These are phyloP conservation scores for Ecliptopera silaceata DNA, from an alignment of 2,888 invertebrate species.

Conservation along the genomic window DNA sequence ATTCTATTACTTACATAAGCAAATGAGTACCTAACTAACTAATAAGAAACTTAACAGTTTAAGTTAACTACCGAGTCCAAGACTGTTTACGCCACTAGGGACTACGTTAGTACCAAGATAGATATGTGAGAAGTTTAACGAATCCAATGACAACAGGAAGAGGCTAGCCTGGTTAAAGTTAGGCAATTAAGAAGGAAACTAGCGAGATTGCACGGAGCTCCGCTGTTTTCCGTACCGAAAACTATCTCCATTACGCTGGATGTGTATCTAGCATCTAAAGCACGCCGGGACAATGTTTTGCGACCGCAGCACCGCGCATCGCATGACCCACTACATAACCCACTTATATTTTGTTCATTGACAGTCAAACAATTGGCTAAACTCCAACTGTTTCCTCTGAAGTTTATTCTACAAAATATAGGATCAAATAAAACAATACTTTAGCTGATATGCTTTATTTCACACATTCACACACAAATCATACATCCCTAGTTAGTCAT, in stretches of 20 bases:
- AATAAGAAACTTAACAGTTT: neutral
- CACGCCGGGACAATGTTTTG: conserved; percentile 56
- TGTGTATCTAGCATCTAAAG: conserved; percentile 58
- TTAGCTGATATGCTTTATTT: conserved; percentile 57
- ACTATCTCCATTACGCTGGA: conserved; percentile 77
- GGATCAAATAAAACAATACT: conserved; percentile 40
- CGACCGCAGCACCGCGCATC: conserved; percentile 40
- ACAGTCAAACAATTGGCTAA: conserved; percentile 65
- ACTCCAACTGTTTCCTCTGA: conserved; percentile 52
- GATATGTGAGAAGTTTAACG: conserved; percentile 68
- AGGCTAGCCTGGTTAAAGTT: conserved; percentile 66
- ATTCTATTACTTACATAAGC: too few relatives aligned
- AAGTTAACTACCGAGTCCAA: conserved; percentile 3
- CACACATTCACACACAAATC: conserved; percentile 67
- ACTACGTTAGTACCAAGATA: conserved; percentile 49
- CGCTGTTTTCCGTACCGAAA: conserved; percentile 72
- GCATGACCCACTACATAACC: conserved; percentile 38
- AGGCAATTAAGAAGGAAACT: conserved; percentile 74
- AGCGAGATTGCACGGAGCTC: conserved; percentile 66
- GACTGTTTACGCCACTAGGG: conserved; percentile 19
- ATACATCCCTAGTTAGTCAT: conserved; percentile 60
- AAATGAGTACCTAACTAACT: neutral
- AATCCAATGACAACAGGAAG: conserved; percentile 64
- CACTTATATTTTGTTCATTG: conserved; percentile 50
- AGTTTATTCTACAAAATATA: conserved; percentile 34